A percentile compares a stretch with the other conserved stretches of the same genome.
phyloP scores from a whole-genome alignment of 2,113 vertebrate genomes.

The Daubentonia madagascariensis region DNA sequence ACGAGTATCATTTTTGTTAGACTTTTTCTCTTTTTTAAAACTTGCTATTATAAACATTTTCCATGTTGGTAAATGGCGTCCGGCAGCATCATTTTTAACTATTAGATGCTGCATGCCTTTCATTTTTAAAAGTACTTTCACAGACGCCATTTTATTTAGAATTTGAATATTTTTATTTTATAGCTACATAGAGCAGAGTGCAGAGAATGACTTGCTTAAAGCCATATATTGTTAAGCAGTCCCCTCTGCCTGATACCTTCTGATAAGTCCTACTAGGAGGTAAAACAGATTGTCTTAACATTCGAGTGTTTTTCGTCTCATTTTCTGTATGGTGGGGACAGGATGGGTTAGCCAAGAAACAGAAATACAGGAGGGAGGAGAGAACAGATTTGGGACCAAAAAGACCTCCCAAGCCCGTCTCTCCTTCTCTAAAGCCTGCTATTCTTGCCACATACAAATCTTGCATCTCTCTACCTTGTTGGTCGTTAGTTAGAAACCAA shows the following conservation, averaged over 20 bases:
- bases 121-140: not conserved
- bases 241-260: not conserved
- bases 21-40: not conserved
- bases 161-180: not conserved
- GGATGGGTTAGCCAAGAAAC: not conserved
- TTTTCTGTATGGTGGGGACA: not conserved
- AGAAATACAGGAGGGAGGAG: not conserved
- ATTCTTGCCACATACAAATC: not conserved
- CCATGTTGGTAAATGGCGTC: not conserved
- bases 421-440: not conserved
- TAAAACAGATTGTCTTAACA: not conserved
- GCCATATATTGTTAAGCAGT: not conserved
- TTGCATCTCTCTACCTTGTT: not conserved
- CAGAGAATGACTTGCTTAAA: not conserved
- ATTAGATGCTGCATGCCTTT: not conserved
- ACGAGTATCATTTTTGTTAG: not conserved
- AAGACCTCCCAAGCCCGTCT: no score
- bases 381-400: not conserved
- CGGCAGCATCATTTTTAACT: not conserved
- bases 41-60: not conserved
- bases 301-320: not conserved
- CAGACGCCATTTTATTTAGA: not conserved
- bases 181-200: not conserved
- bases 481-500: not conserved
- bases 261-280: not conserved